Evolutionary conservation across 2,113 vertebrate species (phyloP).

Genomic region (Theristicus caerulescens): DNA sequence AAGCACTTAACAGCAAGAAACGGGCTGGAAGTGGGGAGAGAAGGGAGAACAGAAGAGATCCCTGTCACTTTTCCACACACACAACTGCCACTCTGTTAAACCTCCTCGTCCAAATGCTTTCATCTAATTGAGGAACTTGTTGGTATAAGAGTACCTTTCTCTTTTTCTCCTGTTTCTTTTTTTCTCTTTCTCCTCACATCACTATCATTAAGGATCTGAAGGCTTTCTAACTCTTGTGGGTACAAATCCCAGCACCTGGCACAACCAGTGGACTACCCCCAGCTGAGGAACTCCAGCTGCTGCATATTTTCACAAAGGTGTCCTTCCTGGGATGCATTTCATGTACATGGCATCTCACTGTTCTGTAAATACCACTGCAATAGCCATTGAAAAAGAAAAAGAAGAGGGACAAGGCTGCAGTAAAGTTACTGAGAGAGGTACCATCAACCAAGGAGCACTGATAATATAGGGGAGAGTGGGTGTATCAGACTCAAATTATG

Average conservation of each 20-base stretch:
- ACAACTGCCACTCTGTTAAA: neutral
- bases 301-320: neutral
- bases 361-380: neutral
- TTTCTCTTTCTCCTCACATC: neutral
- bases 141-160: neutral
- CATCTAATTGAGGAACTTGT: neutral
- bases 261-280: neutral
- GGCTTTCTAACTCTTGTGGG: neutral
- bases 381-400: neutral
- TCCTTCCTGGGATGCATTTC: neutral
- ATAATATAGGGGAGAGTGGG: neutral
- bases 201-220: neutral
- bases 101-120: neutral
- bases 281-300: neutral
- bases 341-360: accelerated
- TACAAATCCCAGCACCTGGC: neutral
- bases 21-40: neutral
- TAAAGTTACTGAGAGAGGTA: neutral
- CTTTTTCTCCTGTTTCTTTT: neutral
- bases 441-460: neutral
- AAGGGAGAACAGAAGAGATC: neutral
- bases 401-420: neutral
- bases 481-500: neutral
- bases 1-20: neutral
- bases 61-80: neutral